phyloP scores from a whole-genome alignment of 2,113 vertebrate genomes.

The Myiagra hebetior region DNA sequence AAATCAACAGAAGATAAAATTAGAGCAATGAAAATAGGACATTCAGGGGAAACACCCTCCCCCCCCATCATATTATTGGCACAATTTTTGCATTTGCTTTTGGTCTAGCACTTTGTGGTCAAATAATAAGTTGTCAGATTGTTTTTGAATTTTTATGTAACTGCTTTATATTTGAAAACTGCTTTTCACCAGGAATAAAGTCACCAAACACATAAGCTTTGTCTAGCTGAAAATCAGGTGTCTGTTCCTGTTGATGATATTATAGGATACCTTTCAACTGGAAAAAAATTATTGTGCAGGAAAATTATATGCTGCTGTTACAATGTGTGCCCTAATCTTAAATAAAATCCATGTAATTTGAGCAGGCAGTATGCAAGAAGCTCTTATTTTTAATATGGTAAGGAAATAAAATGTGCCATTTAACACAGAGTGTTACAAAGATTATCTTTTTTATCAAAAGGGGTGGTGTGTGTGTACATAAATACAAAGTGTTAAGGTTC shows the following conservation, averaged over 20 bases:
- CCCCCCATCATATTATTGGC: neutral
- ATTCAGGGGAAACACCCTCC: neutral
- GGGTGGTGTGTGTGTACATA: neutral
- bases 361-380: slow-evolving; percentile 13
- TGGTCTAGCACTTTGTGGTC: neutral
- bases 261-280: slow-evolving; percentile 67
- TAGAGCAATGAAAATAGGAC: neutral
- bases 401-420: slow-evolving; percentile 36
- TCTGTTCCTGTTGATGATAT: slow-evolving; percentile 64
- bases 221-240: slow-evolving; percentile 60
- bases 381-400: slow-evolving; percentile 24
- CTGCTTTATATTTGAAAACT: slow-evolving; percentile 17
- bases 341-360: slow-evolving; percentile 65
- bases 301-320: slow-evolving; percentile 70
- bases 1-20: neutral
- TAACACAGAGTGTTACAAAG: slow-evolving; percentile 16
- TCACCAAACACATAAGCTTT: slow-evolving; percentile 20
- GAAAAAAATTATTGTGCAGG: slow-evolving; percentile 65
- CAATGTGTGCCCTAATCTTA: slow-evolving; percentile 60
- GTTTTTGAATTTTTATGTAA: neutral
- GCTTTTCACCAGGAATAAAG: slow-evolving; percentile 44
- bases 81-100: slow-evolving; percentile 22
- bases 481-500: neutral
- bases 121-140: slow-evolving; percentile 24
- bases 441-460: slow-evolving; percentile 15